A percentile compares a stretch with the other conserved stretches of the same genome.
phyloP scores from a whole-genome alignment of 2,113 vertebrate genomes.

The pig (Sus scrofa) region DNA sequence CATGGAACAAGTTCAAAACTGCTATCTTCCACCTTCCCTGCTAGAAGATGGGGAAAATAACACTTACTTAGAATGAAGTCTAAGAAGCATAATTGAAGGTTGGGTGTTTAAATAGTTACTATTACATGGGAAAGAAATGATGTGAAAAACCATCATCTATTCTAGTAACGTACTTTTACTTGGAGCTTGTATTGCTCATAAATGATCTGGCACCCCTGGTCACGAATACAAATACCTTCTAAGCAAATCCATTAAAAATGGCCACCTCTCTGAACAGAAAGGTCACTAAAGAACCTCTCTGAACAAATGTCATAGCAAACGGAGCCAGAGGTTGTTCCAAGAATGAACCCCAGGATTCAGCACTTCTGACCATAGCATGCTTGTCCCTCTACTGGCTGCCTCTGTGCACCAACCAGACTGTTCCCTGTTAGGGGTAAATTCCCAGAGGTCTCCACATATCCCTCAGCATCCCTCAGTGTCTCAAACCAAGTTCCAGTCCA shows the following conservation, averaged over 20 bases:
- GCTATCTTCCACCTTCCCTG: background rate
- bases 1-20: background rate
- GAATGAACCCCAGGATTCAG: background rate
- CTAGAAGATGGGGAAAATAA: background rate
- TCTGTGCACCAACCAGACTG: background rate
- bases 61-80: background rate
- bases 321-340: fast-evolving
- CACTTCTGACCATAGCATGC: fast-evolving
- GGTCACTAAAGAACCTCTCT: background rate
- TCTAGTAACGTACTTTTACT: background rate
- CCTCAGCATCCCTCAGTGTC: background rate
- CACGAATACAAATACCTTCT: background rate
- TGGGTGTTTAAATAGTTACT: background rate
- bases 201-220: background rate
- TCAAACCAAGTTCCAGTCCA: background rate
- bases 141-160: background rate
- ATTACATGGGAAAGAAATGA: background rate
- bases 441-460: background rate
- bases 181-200: background rate
- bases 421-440: background rate
- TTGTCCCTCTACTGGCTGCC: background rate
- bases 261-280: background rate
- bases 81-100: background rate
- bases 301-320: background rate
- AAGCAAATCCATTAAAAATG: background rate